These are phyloP conservation scores for Theonella swinhoei DNA, from an alignment of 37 sponge, comb jelly and placozoan species.

Conservation along the genomic window DNA sequence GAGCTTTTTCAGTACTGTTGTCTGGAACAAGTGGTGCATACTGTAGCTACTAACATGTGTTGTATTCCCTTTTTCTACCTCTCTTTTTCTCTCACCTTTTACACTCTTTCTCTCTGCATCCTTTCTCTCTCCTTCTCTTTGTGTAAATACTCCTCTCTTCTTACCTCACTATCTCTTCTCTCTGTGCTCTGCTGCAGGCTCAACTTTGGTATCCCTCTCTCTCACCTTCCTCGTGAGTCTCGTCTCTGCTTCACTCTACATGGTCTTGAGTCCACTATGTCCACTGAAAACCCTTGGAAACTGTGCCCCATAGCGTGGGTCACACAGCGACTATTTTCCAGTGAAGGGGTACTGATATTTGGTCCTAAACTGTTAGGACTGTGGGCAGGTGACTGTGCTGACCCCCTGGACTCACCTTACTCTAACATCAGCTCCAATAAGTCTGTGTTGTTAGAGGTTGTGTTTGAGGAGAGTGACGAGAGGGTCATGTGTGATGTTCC, in stretches of 20 bases:
- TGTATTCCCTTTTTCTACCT: neutral
- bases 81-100: no score
- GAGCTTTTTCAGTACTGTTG: slow-evolving; percentile 42
- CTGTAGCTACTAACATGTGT: neutral
- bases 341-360: slow-evolving; percentile 29
- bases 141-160: neutral
- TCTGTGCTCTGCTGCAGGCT: slow-evolving; percentile 23
- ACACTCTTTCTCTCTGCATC: no score
- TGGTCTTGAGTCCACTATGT: slow-evolving; percentile 38
- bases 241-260: slow-evolving; percentile 61
- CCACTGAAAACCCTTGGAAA: slow-evolving; percentile 1
- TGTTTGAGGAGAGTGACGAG: neutral
- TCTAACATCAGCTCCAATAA: slow-evolving; percentile 25
- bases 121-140: no score
- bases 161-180: neutral
- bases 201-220: slow-evolving; percentile 23
- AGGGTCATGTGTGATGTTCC: neutral
- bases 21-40: slow-evolving; percentile 73
- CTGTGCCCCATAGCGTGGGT: slow-evolving; percentile 55
- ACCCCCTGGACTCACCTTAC: slow-evolving; percentile 46
- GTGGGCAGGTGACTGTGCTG: slow-evolving; percentile 57
- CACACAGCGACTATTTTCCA: slow-evolving; percentile 25
- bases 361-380: slow-evolving; percentile 49
- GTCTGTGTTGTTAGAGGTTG: slow-evolving; percentile 50
- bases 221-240: slow-evolving; percentile 40